Base-by-base conservation (phyloP, 2,113 vertebrate species). In the Regulus satrapa region DNA sequence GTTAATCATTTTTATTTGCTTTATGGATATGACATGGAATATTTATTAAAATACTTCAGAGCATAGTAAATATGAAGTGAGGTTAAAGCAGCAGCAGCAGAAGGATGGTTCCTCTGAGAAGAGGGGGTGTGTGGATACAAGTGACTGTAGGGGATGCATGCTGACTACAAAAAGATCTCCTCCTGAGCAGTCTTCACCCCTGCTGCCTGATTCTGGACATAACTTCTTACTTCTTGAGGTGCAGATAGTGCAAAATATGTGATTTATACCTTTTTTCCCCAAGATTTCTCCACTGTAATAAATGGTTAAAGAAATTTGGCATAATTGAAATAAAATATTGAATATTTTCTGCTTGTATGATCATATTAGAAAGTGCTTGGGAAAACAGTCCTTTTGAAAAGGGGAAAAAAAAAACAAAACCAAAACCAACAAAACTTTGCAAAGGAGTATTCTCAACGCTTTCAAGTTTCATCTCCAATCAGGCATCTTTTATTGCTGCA, bases 1-100 rank as follows among this genome's bases (percentile, higher is more conserved):
- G 89, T 91, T 96, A 95, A 94, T 94, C 3, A 79, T 90, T 96
- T 94, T 95, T 96, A 88, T 96, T 94, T 95, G 85, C 75, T 90
- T 89, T 95, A 45, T 83, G 59, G 72, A 52, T 69, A 83, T 9
- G 55, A 51, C 40, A 69, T 75, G 48, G 81, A 88, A 79, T 93
- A 95, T 95, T 95, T 93, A 94, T 94, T 95, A 83, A 83, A 93
- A 90, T 92, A 92, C 63, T 93, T 96, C 67, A 71, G 74, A 92
- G 87, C 76, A 67, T 40, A 32, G 74, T 91, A 93, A 96, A 96
- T 95, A 87, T 41, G 40, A 66, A 31, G 55, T 89, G 62, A 79
- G 78, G 74, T 79, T 91, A 76, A 93, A 88, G 82, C 71, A 71
- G 49, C 34, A 43, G 92, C 82, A 49, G 49, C 58, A 88, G 81